Evolutionary conservation across 2,888 invertebrate species (phyloP).

Genomic region (Herminia tarsipennalis): DNA sequence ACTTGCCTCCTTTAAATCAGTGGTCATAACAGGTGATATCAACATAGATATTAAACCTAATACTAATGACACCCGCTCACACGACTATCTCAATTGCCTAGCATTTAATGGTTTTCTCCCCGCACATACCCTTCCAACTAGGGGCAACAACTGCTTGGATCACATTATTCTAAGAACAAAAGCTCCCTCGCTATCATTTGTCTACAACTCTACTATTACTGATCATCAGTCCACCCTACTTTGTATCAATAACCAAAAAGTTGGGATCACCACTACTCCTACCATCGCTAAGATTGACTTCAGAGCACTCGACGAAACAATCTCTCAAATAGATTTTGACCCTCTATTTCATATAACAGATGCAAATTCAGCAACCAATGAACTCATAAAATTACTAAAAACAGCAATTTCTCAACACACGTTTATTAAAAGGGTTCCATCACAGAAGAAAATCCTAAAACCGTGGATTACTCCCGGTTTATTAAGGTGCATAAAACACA

Average conservation of each 20-base stretch:
- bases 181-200: neutral
- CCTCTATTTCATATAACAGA: neutral
- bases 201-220: neutral
- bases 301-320: neutral
- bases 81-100: neutral
- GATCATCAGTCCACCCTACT: neutral
- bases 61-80: neutral
- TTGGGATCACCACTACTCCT: neutral
- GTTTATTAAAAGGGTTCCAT: too few relatives aligned
- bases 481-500: too few relatives aligned
- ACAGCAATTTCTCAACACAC: too few relatives aligned
- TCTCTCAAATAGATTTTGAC: neutral
- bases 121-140: neutral
- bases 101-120: neutral
- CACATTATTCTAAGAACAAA: neutral
- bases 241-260: neutral
- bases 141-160: neutral
- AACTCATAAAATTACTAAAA: neutral
- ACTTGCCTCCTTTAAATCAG: too few relatives aligned
- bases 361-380: neutral
- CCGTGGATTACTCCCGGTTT: too few relatives aligned
- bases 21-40: neutral
- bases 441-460: too few relatives aligned
- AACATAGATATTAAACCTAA: neutral
- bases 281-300: neutral